These are phyloP conservation scores for Heliocidaris erythrogramma DNA, from an alignment of 35 echinoderm and acorn worm species.

Conservation along the genomic window DNA sequence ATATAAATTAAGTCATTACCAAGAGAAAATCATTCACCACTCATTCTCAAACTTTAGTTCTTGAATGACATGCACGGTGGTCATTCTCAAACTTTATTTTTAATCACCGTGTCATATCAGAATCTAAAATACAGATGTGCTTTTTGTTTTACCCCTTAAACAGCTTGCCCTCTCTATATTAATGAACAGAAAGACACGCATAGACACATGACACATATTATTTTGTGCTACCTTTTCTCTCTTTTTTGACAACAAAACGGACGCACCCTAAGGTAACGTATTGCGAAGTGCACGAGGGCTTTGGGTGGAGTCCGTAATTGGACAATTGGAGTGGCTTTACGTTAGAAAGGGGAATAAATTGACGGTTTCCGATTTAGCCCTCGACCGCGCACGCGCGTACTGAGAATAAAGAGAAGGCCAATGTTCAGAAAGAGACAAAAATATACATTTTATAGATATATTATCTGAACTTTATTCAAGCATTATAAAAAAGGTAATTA, in stretches of 20 bases:
- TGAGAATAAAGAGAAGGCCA: background rate
- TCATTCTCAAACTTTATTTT: background rate
- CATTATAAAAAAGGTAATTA: background rate
- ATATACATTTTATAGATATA: background rate
- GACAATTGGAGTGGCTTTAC: constrained; percentile 41
- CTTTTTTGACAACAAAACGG: background rate
- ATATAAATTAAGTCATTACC: too few species aligned
- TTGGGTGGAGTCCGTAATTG: constrained; percentile 46
- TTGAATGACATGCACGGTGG: too few species aligned
- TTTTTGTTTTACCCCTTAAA: background rate
- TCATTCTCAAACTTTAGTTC: too few species aligned
- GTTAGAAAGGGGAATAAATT: constrained; percentile 23
- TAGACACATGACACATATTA: background rate
- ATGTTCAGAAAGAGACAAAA: background rate
- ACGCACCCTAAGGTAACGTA: constrained; percentile 17
- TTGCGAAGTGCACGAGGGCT: background rate
- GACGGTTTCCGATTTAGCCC: constrained; percentile 34
- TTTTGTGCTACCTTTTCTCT: background rate
- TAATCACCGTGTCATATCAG: background rate
- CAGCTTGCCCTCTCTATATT: background rate
- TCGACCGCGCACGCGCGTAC: background rate
- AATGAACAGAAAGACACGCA: background rate
- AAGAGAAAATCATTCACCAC: too few species aligned
- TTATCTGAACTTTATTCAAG: background rate
- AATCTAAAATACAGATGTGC: background rate